These are phyloP conservation scores for Cepphus grylle DNA, from an alignment of 2,113 vertebrate genomes.

Conservation along the genomic window DNA sequence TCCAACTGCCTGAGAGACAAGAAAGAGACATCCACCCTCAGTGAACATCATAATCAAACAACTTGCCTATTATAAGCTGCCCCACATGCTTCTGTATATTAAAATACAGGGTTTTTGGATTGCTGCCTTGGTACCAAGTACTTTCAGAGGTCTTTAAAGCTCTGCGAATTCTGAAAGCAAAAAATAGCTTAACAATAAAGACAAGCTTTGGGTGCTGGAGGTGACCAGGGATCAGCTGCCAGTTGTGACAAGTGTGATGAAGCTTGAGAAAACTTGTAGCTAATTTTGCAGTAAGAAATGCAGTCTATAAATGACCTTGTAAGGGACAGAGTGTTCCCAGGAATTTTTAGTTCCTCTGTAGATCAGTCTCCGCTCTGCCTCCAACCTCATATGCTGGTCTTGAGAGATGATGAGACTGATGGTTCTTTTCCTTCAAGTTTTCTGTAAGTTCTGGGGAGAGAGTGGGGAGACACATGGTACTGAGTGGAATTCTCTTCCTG, in stretches of 20 bases:
- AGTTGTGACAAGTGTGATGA: background rate
- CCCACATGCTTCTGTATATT: background rate
- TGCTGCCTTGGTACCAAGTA: rapidly evolving
- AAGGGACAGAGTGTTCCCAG: background rate
- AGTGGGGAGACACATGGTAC: background rate
- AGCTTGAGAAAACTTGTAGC: background rate
- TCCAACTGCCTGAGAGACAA: background rate
- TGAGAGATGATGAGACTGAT: background rate
- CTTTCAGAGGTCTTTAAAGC: background rate
- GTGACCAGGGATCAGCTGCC: background rate
- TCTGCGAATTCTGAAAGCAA: background rate
- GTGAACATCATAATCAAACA: background rate
- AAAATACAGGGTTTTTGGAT: background rate
- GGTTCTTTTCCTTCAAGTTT: background rate
- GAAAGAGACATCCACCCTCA: background rate
- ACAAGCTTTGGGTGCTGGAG: background rate
- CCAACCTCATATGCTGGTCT: background rate
- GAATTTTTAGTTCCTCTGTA: background rate
- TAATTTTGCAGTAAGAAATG: background rate
- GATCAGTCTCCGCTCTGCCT: background rate
- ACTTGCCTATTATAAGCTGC: background rate
- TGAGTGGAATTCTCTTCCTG: background rate
- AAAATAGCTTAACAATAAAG: background rate
- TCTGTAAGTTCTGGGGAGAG: rapidly evolving
- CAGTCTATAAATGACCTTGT: background rate